These are phyloP conservation scores for Parazoanthus swiftii DNA, from an alignment of 92 coral and sea anemone species.

Conservation along the genomic window DNA sequence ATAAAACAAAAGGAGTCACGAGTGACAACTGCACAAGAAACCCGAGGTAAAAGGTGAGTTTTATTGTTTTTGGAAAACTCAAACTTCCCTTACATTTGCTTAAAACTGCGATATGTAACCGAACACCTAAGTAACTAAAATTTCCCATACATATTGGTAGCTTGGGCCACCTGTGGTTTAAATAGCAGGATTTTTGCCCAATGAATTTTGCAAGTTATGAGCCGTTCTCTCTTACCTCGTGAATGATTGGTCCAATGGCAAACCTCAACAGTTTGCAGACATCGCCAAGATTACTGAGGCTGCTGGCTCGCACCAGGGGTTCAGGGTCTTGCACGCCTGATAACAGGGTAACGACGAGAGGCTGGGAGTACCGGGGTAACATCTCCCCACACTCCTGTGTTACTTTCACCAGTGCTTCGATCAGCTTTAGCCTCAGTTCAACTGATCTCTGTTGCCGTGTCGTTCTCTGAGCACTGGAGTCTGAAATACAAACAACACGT, in stretches of 20 bases:
- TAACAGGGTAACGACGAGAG: constrained; percentile 72
- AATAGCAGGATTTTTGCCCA: too few species aligned
- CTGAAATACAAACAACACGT: not conserved
- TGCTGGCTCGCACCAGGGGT: constrained; percentile 89
- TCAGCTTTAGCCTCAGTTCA: constrained; percentile 76
- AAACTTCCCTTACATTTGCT: too few species aligned
- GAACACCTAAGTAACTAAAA: too few species aligned
- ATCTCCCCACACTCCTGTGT: constrained; percentile 83
- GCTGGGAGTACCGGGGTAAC: constrained; percentile 78
- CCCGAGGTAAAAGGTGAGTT: too few species aligned
- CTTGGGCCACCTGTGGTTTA: too few species aligned
- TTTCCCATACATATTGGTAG: too few species aligned
- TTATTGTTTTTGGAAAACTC: too few species aligned
- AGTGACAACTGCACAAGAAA: too few species aligned
- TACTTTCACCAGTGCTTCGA: constrained; percentile 89
- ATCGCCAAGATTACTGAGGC: constrained; percentile 93
- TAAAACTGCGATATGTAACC: too few species aligned
- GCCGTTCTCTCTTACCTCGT: constrained; percentile 62
- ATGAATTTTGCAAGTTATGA: too few species aligned
- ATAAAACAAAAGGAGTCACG: too few species aligned
- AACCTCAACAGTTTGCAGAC: constrained; percentile 81
- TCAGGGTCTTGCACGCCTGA: constrained; percentile 83
- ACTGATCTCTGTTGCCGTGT: constrained; percentile 55
- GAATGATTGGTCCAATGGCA: constrained; percentile 73
- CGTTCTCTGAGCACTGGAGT: not conserved